These are phyloP conservation scores for Leptopilina syphax DNA, from an alignment of 2,888 invertebrate species.

Conservation along the genomic window DNA sequence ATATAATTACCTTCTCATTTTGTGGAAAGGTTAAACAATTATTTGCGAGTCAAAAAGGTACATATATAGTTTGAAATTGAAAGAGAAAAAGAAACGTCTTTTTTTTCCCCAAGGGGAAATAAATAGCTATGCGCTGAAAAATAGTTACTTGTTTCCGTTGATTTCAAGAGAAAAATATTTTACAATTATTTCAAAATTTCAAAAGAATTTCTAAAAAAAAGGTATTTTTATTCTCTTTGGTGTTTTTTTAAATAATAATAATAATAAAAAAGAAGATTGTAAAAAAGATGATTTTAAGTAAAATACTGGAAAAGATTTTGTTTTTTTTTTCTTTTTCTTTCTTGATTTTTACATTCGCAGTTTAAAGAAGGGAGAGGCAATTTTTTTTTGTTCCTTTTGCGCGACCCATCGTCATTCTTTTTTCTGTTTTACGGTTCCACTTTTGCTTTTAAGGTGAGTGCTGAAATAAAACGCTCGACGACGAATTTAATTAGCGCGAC, in stretches of 20 bases:
- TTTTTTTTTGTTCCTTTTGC: too few species aligned
- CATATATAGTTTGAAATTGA: too few species aligned
- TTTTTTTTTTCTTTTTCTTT: not conserved
- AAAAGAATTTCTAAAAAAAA: not conserved
- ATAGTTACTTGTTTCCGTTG: not conserved
- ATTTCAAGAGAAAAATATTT: not conserved
- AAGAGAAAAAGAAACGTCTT: not conserved
- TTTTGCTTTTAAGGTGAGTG: conserved; percentile 23
- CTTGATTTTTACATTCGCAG: not conserved
- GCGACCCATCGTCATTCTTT: not conserved
- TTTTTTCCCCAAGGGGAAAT: not conserved
- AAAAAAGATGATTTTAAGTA: too few species aligned
- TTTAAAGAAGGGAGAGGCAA: not conserved
- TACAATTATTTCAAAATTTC: not conserved
- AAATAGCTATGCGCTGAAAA: not conserved
- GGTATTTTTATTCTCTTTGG: too few species aligned
- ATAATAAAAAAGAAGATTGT: not conserved
- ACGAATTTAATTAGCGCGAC: conserved; percentile 26
- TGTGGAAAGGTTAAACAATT: too few species aligned
- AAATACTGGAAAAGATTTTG: too few species aligned
- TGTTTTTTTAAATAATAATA: too few species aligned
- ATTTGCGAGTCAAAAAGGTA: too few species aligned
- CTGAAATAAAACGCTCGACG: conserved; percentile 7
- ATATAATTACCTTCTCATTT: too few species aligned
- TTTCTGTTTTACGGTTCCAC: not conserved